A percentile compares a stretch with the other conserved stretches of the same genome.
These are phyloP conservation scores for Lathronympha strigana DNA, from an alignment of 2,888 invertebrate genomes.

Conservation along the genomic window DNA sequence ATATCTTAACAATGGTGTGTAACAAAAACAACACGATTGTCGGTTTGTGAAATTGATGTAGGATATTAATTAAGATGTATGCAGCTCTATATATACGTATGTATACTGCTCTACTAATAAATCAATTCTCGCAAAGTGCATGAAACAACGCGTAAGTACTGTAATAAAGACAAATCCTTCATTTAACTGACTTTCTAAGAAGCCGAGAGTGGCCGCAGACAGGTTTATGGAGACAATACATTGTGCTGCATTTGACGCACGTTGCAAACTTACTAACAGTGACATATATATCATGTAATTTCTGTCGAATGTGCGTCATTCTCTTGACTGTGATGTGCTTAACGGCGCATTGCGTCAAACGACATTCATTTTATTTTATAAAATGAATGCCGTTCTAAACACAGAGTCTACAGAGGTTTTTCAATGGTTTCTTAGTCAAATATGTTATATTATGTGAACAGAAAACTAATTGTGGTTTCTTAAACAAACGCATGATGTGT, in stretches of 20 bases:
- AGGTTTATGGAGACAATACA: constrained; percentile 12
- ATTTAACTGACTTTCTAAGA: constrained; percentile 25
- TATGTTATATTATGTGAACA: too few relatives aligned
- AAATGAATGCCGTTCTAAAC: not conserved
- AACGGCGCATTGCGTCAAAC: constrained; percentile 3
- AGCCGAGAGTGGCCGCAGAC: constrained; percentile 3
- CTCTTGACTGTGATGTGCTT: not conserved
- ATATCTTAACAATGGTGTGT: too few relatives aligned
- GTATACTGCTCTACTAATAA: too few relatives aligned
- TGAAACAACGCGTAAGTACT: constrained; percentile 12
- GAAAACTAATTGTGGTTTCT: too few relatives aligned
- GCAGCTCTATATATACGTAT: too few relatives aligned
- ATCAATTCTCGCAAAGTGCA: not conserved
- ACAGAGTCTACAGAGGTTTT: too few relatives aligned
- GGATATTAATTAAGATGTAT: too few relatives aligned
- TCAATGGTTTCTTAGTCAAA: too few relatives aligned
- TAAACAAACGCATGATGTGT: too few relatives aligned
- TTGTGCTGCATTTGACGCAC: constrained; percentile 16
- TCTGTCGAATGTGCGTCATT: not conserved
- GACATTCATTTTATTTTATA: not conserved
- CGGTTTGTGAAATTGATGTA: too few relatives aligned
- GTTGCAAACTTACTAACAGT: not conserved
- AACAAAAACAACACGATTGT: too few relatives aligned
- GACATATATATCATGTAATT: not conserved
- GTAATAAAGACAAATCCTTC: constrained; percentile 26